Conservation (phyloP, 2,888 invertebrate species). For the Zaprionus lineosus region DNA sequence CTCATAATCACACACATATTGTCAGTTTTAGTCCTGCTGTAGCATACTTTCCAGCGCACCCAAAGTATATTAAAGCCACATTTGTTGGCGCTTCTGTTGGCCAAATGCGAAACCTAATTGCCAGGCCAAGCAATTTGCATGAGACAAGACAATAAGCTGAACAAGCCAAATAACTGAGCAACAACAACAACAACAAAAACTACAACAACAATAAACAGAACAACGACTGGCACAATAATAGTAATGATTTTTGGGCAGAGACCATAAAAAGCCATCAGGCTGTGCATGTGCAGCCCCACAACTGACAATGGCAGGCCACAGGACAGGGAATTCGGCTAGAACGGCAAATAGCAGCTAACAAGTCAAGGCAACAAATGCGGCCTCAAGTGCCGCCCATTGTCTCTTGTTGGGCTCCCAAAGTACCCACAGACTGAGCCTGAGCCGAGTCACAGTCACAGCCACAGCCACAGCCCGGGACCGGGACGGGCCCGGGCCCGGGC, state of each 20-base stretch:
- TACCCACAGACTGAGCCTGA: too few relatives aligned
- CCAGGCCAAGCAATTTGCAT: slow-evolving; percentile 30
- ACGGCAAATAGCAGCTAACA: slow-evolving; percentile 19
- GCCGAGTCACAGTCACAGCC: too few relatives aligned
- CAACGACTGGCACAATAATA: slow-evolving; percentile 12
- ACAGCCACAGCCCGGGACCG: too few relatives aligned
- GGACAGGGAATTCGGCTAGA: slow-evolving; percentile 17
- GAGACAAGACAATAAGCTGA: slow-evolving; percentile 18
- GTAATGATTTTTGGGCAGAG: slow-evolving; percentile 20
- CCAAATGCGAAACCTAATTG: slow-evolving; percentile 26
- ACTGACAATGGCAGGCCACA: slow-evolving; percentile 6
- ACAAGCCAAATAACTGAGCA: slow-evolving; percentile 9
- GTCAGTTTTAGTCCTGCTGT: not conserved
- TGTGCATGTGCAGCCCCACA: slow-evolving; percentile 14
- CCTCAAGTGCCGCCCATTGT: slow-evolving; percentile 51
- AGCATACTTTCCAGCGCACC: slow-evolving; percentile 33
- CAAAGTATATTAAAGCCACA: slow-evolving; percentile 9
- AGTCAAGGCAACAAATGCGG: slow-evolving; percentile 59
- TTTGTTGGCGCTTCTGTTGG: not conserved
- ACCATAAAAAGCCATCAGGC: slow-evolving; percentile 14
- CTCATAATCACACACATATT: not conserved
- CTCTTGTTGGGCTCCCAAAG: too few relatives aligned
- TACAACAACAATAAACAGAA: slow-evolving; percentile 2
- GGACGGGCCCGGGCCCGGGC: not conserved
- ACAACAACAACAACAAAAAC: slow-evolving; percentile 1